These are phyloP conservation scores for Hybos culiciformis DNA, from an alignment of 2,888 invertebrate species.

Conservation along the genomic window DNA sequence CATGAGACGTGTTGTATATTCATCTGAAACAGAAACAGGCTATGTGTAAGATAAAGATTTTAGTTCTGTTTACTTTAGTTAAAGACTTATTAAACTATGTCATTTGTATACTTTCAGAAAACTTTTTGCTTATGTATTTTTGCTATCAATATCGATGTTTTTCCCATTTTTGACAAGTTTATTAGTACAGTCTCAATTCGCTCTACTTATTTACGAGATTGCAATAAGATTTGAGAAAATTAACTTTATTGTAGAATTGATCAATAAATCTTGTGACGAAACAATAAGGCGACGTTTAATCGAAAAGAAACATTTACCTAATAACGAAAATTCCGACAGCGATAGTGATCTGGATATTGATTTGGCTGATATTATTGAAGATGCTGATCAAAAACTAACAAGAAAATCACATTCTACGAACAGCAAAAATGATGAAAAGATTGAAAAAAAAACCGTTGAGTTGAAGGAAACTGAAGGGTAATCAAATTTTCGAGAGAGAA, in stretches of 20 bases:
- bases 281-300: slow-evolving; percentile 24
- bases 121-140: slow-evolving; percentile 23
- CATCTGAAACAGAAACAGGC: background rate
- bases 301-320: slow-evolving; percentile 17
- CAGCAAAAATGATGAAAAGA: slow-evolving; percentile 10
- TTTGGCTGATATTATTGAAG: slow-evolving; percentile 14
- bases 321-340: background rate
- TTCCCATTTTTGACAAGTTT: slow-evolving; percentile 29
- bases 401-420: no score
- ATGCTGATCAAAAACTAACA: slow-evolving; percentile 16
- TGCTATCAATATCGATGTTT: slow-evolving; percentile 19
- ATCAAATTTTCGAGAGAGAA: background rate
- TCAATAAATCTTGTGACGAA: slow-evolving; percentile 24
- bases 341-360: slow-evolving; percentile 7
- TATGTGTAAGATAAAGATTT: background rate
- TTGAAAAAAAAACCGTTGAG: background rate
- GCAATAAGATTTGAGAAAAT: slow-evolving; percentile 28
- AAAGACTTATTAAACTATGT: background rate
- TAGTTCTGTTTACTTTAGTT: no score
- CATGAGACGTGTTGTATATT: background rate
- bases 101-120: slow-evolving; percentile 15
- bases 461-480: background rate
- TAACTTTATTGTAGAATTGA: slow-evolving; percentile 27
- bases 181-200: slow-evolving; percentile 30
- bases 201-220: slow-evolving; percentile 28